These are phyloP conservation scores for Cryptocheilus praepositus DNA, from an alignment of 2,888 invertebrate genomes.

Conservation along the genomic window DNA sequence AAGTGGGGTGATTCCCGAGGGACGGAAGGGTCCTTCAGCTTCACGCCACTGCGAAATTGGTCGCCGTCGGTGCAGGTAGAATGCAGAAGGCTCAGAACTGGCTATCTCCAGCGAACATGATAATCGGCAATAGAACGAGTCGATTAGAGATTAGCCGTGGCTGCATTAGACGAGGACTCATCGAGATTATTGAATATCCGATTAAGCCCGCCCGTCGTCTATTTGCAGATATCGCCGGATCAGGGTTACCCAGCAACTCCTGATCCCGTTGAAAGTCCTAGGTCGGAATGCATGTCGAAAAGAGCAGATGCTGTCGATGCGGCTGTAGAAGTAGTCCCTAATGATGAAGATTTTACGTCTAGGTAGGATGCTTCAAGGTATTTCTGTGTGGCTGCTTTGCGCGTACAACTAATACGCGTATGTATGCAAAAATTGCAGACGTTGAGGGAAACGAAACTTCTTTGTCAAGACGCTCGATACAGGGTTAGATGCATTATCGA, in stretches of 20 bases:
- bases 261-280: slow-evolving; percentile 31
- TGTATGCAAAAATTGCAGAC: no score
- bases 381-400: no score
- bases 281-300: slow-evolving; percentile 44
- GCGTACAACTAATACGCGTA: no score
- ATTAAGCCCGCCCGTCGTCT: not conserved
- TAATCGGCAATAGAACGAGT: not conserved
- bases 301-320: slow-evolving; percentile 34
- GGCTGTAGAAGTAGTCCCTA: slow-evolving; percentile 9
- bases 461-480: no score
- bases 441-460: no score
- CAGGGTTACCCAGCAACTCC: slow-evolving; percentile 56
- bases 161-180: not conserved
- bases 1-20: no score
- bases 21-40: no score
- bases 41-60: no score
- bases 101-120: not conserved
- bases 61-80: no score
- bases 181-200: slow-evolving; percentile 1
- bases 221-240: slow-evolving; percentile 58
- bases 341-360: not conserved
- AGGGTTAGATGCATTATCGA: no score
- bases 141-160: not conserved
- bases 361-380: not conserved
- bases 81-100: no score